Base-by-base conservation (phyloP, 2,888 invertebrate species). In the Ethmia dodecea region DNA sequence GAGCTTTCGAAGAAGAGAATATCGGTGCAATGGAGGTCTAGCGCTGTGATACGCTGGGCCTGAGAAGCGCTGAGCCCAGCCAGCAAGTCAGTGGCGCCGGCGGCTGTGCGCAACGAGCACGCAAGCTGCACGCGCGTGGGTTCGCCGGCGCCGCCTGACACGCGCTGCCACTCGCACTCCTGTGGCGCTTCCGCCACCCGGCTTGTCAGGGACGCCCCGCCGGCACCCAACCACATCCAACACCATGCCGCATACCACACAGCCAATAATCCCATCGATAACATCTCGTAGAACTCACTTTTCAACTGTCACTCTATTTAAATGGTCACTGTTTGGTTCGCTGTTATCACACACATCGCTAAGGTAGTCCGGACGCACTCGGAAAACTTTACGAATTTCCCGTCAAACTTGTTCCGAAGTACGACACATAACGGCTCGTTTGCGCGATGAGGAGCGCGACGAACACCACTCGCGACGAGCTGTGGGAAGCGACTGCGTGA, bases 1-100 rank as follows among this genome's bases (percentile, higher is more conserved):
- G 91, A 90, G 54, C 91, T 92, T 68, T 92, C 92, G 60, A 91
- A 92, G 77, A 92, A 92, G 38, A 92, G 80, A 31, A 90, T 90
- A 61, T 92, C 92, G 53, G 90, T 92, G 70, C 93, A 93, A 69
- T 91, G 91, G 33, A 93, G 83, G 53, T 88, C 88, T 30, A 93
- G 74, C 15, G 91, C 89, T 10, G 89, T 89, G 52, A 93, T 90
- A 52, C 90, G 88, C 65, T 93, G 92, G 41, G 90, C 88, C 68
- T 92, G 92, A 20, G 89, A 87, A 49, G 88, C 81, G 47, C 89
- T 89, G 32, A 90, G 77, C 27, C 89, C 87, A 45, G 89, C 89
- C 40, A 92, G 86, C 58, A 92, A 86, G 50, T 90, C 89, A 43
- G 89, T 88, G 45, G 89, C 89, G 48, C 89, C 90, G 58, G 91